Percentiles rank a stretch among this genome's conserved stretches.
Evolutionary conservation across 2,113 vertebrate genomes (phyloP).

Genomic region (Hippocampus abdominalis): DNA sequence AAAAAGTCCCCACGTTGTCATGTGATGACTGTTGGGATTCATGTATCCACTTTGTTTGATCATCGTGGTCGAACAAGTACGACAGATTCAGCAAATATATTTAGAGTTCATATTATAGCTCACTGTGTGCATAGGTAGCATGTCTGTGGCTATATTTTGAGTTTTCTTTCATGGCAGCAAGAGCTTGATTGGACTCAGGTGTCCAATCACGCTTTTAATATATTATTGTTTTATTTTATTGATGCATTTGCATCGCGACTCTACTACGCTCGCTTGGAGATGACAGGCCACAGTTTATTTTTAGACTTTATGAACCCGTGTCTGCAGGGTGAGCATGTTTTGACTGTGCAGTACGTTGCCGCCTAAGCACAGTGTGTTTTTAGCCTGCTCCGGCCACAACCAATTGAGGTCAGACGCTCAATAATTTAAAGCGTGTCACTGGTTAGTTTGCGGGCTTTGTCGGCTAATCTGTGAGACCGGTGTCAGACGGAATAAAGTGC

Average conservation of each 20-base stretch:
- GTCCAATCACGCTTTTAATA: conserved; percentile 22
- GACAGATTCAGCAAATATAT: conserved; percentile 39
- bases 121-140: conserved; percentile 38
- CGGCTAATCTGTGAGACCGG: conserved; percentile 42
- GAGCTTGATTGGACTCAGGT: conserved; percentile 21
- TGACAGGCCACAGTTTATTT: conserved; percentile 52
- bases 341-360: conserved; percentile 40
- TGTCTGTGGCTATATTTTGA: conserved; percentile 38
- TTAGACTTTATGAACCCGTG: conserved; percentile 49
- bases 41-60: conserved; percentile 56
- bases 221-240: not conserved
- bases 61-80: conserved; percentile 42
- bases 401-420: conserved; percentile 73
- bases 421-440: conserved; percentile 71
- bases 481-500: conserved; percentile 21
- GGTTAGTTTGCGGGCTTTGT: conserved; percentile 56
- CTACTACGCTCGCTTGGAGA: conserved; percentile 15
- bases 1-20: conserved; percentile 47
- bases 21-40: conserved; percentile 42
- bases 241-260: not conserved
- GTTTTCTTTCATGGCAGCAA: conserved; percentile 28
- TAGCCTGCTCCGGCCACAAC: conserved; percentile 55
- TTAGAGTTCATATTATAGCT: conserved; percentile 52
- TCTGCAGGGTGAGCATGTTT: conserved; percentile 48
- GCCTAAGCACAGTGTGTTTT: conserved; percentile 45